phyloP scores from a whole-genome alignment of 1,140 invertebrate genomes.

The Camponotus pennsylvanicus region DNA sequence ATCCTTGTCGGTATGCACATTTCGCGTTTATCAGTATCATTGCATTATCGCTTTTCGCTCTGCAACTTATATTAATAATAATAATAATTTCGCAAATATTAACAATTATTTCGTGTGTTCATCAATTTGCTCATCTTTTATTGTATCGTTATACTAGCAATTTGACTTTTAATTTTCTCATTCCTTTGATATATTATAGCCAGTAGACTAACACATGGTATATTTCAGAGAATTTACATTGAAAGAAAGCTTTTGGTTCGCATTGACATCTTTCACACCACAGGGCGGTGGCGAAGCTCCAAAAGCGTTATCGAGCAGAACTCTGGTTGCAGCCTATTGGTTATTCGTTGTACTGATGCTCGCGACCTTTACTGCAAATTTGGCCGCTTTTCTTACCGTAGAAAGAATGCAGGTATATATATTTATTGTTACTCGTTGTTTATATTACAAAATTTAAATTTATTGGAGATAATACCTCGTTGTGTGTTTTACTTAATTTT shows the following conservation, averaged over 20 bases:
- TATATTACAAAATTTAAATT: not conserved
- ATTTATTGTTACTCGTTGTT: not conserved
- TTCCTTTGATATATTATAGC: not conserved
- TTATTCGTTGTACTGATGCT: constrained; percentile 97
- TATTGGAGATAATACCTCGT: not conserved
- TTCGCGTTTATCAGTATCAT: not conserved
- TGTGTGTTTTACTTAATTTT: not conserved
- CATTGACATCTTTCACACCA: constrained; percentile 96
- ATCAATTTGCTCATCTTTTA: not conserved
- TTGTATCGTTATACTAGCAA: not conserved
- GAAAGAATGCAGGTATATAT: constrained; percentile 94
- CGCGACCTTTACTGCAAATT: constrained; percentile 98
- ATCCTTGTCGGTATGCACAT: constrained; percentile 90
- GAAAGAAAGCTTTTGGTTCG: constrained; percentile 97
- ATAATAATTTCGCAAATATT: not conserved
- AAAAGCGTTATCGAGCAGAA: constrained; percentile 93
- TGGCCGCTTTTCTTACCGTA: constrained; percentile 98
- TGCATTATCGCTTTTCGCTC: not conserved
- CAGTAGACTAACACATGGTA: not conserved
- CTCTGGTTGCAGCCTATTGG: constrained; percentile 96
- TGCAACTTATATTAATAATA: not conserved
- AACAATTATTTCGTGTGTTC: not conserved
- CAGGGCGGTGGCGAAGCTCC: constrained; percentile 96
- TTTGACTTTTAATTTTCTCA: not conserved
- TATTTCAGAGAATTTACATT: constrained; percentile 92